Evolutionary conservation across 2,888 invertebrate species (phyloP), one percentile per base, ranked within the genome.

Genomic region (Synanthedon tipuliformis): DNA sequence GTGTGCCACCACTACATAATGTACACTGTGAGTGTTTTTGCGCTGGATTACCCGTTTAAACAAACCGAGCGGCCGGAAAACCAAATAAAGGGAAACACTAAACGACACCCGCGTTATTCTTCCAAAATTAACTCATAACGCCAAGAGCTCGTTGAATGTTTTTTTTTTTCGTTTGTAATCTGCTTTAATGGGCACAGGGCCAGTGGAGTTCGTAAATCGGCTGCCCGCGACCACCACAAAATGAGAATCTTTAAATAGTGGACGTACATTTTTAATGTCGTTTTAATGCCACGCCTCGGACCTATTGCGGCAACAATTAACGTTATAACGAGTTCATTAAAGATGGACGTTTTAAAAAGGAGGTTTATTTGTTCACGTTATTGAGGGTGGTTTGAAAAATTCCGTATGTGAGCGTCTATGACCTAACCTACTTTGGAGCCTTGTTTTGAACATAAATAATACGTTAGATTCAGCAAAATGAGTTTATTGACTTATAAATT

Each of bases 111-210:
- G 78, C 83, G 80, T 86, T 83, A 83, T 81, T 85, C 83, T 84
- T 86, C 79, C 83, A 78, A 83, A 86, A 87, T 87, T 87, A 86
- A 87, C 87, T 85, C 87, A 85, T 85, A 86, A 83, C 80, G 78
- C 79, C 80, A 80, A 81, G 80, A 77, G 80, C 73, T 75, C 73
- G 81, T 78, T 80, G 78, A 76, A 54, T 34, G 34, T 34, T 34
- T 79, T 79, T 81, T 81, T 83, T 79, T 83, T 83, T 78, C 69
- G 65, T 68, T 73, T 73, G 80, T 85, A 85, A 86, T 86, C 85
- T 83, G 78, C 70, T 78, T 80, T 84, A 83, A 84, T 83, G 86
- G 85, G 85, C 86, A 81, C 77, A 64, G 68, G 82, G 83, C 83
- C 86, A 86, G 86, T 81, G 73, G 81, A 72, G 81, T 81, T 75